Conservation (phyloP, 2,888 invertebrate species). For the Coelopa pilipes region DNA sequence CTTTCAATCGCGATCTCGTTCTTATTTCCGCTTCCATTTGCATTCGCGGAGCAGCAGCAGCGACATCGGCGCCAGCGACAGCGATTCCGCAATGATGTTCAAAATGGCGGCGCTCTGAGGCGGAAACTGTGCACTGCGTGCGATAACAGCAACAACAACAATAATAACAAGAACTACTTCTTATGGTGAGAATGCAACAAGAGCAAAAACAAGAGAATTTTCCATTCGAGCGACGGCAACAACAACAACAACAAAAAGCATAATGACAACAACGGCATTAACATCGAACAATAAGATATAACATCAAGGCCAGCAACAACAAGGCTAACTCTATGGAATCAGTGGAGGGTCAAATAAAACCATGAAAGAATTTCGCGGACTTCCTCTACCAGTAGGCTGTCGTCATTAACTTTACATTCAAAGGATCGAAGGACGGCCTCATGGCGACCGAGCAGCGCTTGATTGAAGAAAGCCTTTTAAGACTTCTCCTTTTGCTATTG, state of each 20-base stretch:
- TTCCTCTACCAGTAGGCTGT: no score
- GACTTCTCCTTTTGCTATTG: no score
- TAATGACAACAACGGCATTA: not conserved
- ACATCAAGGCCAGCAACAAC: no score
- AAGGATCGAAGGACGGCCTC: no score
- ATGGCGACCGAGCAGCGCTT: no score
- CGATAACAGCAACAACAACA: not conserved
- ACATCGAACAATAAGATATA: not conserved
- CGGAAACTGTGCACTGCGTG: conserved; percentile 24
- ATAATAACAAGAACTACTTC: not conserved
- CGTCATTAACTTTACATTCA: no score
- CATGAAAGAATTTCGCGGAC: no score
- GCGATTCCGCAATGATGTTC: not conserved
- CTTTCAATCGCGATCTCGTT: not conserved
- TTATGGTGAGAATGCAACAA: no score
- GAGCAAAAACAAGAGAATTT: no score
- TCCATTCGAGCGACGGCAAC: not conserved
- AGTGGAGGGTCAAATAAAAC: no score
- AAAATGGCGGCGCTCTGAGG: conserved; percentile 25
- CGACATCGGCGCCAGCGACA: not conserved
- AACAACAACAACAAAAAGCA: conserved; percentile 4
- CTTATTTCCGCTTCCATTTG: conserved; percentile 30
- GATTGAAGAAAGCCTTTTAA: no score
- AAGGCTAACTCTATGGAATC: no score
- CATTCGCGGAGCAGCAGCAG: conserved; percentile 13